Evolutionary conservation across 2,113 vertebrate species (phyloP).

Genomic region (Glaucidium brasilianum): DNA sequence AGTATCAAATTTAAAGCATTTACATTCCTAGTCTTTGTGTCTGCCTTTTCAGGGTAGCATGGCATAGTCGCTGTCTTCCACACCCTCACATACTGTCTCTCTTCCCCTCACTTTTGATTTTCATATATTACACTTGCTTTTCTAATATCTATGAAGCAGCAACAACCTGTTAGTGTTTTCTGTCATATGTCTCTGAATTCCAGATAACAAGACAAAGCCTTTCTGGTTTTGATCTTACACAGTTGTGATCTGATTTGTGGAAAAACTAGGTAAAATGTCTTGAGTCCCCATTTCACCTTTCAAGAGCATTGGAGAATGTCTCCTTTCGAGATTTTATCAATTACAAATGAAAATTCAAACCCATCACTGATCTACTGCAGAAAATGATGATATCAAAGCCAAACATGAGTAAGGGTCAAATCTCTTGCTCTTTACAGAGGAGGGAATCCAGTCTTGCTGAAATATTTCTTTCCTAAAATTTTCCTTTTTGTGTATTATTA

Average conservation of each 20-base stretch:
- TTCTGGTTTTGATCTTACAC: not conserved
- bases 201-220: not conserved
- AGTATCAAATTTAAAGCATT: not conserved
- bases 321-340: not conserved
- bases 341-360: not conserved
- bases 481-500: not conserved
- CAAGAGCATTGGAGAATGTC: not conserved
- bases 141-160: not conserved
- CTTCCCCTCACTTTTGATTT: not conserved
- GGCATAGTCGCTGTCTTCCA: not conserved
- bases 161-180: not conserved
- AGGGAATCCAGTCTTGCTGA: not conserved
- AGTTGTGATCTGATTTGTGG: not conserved
- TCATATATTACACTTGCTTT: not conserved
- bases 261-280: not conserved
- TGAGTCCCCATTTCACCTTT: not conserved
- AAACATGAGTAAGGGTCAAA: not conserved
- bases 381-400: not conserved
- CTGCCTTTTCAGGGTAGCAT: not conserved
- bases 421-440: not conserved
- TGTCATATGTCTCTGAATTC: not conserved
- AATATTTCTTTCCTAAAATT: not conserved
- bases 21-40: not conserved
- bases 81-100: rapidly evolving
- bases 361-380: not conserved